Evolutionary conservation across 2,113 vertebrate genomes (phyloP).

Genomic region (Zeus faber): DNA sequence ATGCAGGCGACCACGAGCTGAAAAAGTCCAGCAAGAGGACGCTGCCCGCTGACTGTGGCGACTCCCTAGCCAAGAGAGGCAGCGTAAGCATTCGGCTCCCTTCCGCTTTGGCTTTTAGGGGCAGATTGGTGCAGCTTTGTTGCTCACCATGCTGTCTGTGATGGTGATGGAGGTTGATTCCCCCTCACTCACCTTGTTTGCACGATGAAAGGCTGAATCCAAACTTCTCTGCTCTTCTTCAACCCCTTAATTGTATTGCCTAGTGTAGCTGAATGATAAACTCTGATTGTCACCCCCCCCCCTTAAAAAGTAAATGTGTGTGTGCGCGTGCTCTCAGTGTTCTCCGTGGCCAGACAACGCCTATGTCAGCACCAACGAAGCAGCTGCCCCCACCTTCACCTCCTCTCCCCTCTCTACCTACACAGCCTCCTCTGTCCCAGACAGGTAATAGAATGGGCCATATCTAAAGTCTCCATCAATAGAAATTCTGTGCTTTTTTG

Average conservation of each 20-base stretch:
- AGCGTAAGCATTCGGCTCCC: conserved; percentile 86
- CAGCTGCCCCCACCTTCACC: conserved; percentile 82
- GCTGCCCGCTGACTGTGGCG: conserved; percentile 97
- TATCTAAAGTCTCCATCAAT: too few species aligned
- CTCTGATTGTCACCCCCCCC: too few species aligned
- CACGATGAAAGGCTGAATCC: too few species aligned
- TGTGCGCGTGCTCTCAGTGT: conserved; percentile 70
- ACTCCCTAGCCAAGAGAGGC: conserved; percentile 99
- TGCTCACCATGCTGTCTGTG: too few species aligned
- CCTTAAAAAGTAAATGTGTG: background rate
- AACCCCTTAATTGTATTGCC: conserved; percentile 66
- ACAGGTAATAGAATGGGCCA: too few species aligned
- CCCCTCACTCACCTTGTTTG: too few species aligned
- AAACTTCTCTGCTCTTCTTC: conserved; percentile 51
- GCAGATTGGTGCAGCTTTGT: too few species aligned
- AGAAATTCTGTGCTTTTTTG: too few species aligned
- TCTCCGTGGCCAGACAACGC: conserved; percentile 90
- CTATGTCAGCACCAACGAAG: conserved; percentile 83
- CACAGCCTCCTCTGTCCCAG: conserved; percentile 78
- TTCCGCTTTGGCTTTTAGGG: background rate
- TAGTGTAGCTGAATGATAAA: too few species aligned
- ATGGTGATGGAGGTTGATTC: too few species aligned
- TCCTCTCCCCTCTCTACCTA: conserved; percentile 81
- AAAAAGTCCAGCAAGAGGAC: conserved; percentile 99
- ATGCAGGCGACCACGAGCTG: conserved; percentile 96